A percentile compares a stretch with the other conserved stretches of the same genome.
Evolutionary conservation across 1,140 invertebrate species (phyloP).

Genomic region (Chironomus tepperi): DNA sequence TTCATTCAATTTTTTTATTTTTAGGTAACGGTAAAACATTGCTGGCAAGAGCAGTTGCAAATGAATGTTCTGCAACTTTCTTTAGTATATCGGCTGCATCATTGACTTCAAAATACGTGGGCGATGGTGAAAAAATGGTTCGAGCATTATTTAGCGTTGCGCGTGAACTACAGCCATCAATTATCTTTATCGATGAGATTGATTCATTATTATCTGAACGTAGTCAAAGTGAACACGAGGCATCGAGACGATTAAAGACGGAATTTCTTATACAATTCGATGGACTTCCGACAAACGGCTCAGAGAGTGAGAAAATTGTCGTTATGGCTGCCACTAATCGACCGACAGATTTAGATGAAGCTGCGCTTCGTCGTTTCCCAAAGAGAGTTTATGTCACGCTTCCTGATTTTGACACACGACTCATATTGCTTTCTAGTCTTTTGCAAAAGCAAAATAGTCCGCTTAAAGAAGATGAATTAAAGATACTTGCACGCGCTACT

Average conservation of each 20-base stretch:
- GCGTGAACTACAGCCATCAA: conserved; percentile 82
- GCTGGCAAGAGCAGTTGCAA: conserved; percentile 82
- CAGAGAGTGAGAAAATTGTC: conserved; percentile 78
- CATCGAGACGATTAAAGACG: conserved; percentile 91
- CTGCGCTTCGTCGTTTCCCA: conserved; percentile 79
- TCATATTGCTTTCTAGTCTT: conserved; percentile 65
- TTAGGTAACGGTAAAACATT: conserved; percentile 73
- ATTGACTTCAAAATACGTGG: conserved; percentile 97
- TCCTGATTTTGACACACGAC: conserved; percentile 71
- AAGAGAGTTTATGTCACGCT: conserved; percentile 91
- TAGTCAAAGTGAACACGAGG: conserved; percentile 89
- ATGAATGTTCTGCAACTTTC: conserved; percentile 87
- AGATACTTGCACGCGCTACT: conserved; percentile 63
- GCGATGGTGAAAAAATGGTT: conserved; percentile 96
- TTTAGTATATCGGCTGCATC: conserved; percentile 96
- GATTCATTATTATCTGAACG: conserved; percentile 89
- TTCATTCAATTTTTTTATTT: neutral
- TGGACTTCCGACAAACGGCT: conserved; percentile 65
- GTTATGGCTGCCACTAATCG: conserved; percentile 97
- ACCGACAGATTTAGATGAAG: conserved; percentile 91
- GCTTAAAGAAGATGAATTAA: conserved; percentile 59
- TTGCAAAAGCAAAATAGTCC: conserved; percentile 69
- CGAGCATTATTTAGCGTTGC: conserved; percentile 91
- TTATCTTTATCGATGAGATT: conserved; percentile 95
- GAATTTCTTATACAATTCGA: conserved; percentile 97